Percentiles rank a stretch among this genome's conserved stretches.
These are phyloP conservation scores for Charaxes varanes DNA, from an alignment of 1,140 invertebrate species.

Conservation along the genomic window DNA sequence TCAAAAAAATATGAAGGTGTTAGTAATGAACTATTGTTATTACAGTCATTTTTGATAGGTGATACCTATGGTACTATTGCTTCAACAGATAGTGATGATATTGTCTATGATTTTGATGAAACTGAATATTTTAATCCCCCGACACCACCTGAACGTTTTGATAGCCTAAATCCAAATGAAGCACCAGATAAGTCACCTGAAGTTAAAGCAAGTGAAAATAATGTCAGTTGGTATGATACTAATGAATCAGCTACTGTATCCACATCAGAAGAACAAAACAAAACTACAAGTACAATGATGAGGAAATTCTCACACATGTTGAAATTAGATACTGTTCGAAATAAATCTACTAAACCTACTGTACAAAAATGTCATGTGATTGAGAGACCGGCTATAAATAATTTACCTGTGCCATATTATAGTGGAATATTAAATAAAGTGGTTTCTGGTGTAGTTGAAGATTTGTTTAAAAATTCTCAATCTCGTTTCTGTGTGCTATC, in stretches of 20 bases:
- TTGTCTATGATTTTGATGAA: slow-evolving; percentile 40
- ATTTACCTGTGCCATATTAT: slow-evolving; percentile 35
- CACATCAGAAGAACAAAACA: slow-evolving; percentile 25
- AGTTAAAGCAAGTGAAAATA: slow-evolving; percentile 26
- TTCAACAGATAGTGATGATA: slow-evolving; percentile 39
- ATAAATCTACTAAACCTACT: slow-evolving; percentile 32
- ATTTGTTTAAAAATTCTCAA: slow-evolving; percentile 59
- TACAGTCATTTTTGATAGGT: slow-evolving; percentile 57
- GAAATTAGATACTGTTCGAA: slow-evolving; percentile 46
- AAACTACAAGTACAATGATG: slow-evolving; percentile 41
- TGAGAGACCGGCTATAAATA: slow-evolving; percentile 43
- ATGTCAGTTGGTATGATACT: slow-evolving; percentile 48
- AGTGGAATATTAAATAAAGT: slow-evolving; percentile 52
- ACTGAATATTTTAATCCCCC: slow-evolving; percentile 58
- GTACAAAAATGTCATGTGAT: slow-evolving; percentile 35
- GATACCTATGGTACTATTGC: slow-evolving; percentile 58
- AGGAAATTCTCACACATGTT: slow-evolving; percentile 52
- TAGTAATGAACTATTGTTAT: slow-evolving; percentile 55
- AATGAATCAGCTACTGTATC: slow-evolving; percentile 16
- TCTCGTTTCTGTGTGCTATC: slow-evolving; percentile 50
- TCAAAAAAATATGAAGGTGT: slow-evolving; percentile 46
- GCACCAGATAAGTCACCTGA: slow-evolving; percentile 13
- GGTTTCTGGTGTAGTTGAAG: slow-evolving; percentile 49
- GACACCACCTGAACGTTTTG: slow-evolving; percentile 54
- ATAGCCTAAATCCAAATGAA: slow-evolving; percentile 42